Percentiles rank a stretch among this genome's conserved stretches.
These are phyloP conservation scores for Chloebia gouldiae DNA, from an alignment of 2,113 vertebrate genomes.

Conservation along the genomic window DNA sequence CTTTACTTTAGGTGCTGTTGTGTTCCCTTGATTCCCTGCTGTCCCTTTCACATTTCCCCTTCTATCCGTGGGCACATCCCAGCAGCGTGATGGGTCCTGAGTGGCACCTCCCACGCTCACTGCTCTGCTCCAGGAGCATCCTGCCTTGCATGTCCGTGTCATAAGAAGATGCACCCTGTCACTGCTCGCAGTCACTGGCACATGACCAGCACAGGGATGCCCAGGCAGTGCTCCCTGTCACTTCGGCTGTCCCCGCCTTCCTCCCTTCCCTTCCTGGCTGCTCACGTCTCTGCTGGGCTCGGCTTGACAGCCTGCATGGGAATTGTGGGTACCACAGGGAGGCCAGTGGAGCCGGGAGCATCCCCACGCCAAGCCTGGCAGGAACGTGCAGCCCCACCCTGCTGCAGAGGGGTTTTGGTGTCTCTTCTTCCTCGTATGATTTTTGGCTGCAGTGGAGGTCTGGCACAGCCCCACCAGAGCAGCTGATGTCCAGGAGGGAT, in stretches of 20 bases:
- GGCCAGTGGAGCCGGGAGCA: neutral
- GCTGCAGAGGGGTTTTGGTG: fast-evolving
- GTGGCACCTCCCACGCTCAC: neutral
- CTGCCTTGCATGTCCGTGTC: neutral
- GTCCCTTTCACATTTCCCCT: neutral
- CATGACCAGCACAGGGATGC: neutral
- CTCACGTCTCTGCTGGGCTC: neutral
- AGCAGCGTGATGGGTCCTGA: neutral
- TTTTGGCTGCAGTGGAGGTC: neutral
- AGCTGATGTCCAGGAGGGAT: neutral
- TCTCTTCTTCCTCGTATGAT: neutral
- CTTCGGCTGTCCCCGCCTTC: fast-evolving
- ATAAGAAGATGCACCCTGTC: neutral
- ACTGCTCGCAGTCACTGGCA: neutral
- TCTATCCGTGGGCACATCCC: neutral
- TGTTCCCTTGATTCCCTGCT: neutral
- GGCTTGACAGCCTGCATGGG: fast-evolving
- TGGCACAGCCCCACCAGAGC: neutral
- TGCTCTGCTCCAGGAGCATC: neutral
- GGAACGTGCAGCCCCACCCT: neutral
- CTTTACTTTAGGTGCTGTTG: neutral
- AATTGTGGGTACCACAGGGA: neutral
- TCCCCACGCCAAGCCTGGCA: neutral
- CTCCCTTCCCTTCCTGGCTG: neutral
- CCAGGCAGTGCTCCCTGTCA: neutral